Evolutionary conservation across 2,888 invertebrate genomes (phyloP), one percentile per base, ranked within the genome.

Genomic region (Heteromyza rotundicornis): DNA sequence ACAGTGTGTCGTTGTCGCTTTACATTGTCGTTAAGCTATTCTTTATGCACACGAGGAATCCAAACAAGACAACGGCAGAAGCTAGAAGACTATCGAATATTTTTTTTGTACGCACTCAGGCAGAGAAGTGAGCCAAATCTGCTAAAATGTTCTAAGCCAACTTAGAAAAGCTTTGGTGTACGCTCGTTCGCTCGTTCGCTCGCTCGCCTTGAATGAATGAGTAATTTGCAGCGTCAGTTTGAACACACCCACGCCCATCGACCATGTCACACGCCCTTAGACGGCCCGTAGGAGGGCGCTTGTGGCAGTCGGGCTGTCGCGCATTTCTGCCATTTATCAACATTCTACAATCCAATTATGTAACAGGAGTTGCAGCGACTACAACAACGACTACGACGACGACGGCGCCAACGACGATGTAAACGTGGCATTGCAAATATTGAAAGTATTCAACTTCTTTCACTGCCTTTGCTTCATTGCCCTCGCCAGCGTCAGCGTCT

Each of bases 301-400:
- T 2, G 40, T 40, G 40, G 10, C 40, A n/a, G 40, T n/a, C 22
- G n/a, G n/a, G n/a, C n/a, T n/a, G n/a, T n/a, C n/a, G n/a, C n/a
- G n/a, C n/a, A n/a, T n/a, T n/a, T 10, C 20, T 32, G 22, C 50
- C 49, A 17, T 27, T 52, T 59, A 53, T 53, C 59, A 19, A 47
- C 47, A 14, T 58, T 23, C 32, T 58, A 40, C 59, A 59, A 59
- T 59, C 59, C 59, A 59, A 59, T 59, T 59, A 59, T 19, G 40
- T 14, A 40, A n/a, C 40, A n/a, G 40, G 40, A 14, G 40, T 3
- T 14, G 40, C 40, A n/a, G 40, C 40, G 14, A n/a, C 14, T 7
- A n/a, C 32, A 32, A 32, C 32, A 12, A 12, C 32, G 32, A 8
- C 32, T 12, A 3, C 40, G 40, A 40, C 10, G n/a, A n/a, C 40